Percentiles rank a stretch among this genome's conserved stretches.
phyloP scores from a whole-genome alignment of 2,113 vertebrate species.

The Hoplias malabaricus region DNA sequence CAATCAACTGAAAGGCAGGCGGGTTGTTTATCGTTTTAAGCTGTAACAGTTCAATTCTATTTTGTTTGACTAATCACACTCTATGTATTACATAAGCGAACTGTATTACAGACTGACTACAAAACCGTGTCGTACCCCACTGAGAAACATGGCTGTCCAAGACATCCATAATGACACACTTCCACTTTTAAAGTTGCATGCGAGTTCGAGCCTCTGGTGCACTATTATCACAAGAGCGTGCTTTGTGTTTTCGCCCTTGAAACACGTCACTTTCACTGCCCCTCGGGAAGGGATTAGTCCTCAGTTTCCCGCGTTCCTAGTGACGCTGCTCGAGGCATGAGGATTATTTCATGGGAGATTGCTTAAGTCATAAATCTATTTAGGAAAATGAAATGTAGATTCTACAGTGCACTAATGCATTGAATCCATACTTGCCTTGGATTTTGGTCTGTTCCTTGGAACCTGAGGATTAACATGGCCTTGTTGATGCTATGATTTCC shows the following conservation, averaged over 20 bases:
- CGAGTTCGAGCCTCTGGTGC: neutral
- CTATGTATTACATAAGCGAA: too few species aligned
- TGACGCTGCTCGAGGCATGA: neutral
- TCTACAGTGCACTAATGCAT: neutral
- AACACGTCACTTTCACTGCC: neutral
- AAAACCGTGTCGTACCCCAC: too few species aligned
- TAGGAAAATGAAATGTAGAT: neutral
- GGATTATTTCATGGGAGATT: neutral
- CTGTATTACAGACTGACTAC: too few species aligned
- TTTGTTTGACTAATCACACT: too few species aligned
- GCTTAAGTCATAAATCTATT: neutral
- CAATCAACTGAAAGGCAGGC: too few species aligned
- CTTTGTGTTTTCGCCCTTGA: neutral
- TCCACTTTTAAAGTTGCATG: neutral
- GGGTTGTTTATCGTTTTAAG: too few species aligned
- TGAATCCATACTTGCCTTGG: neutral
- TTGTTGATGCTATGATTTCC: neutral
- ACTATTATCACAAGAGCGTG: neutral
- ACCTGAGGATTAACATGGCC: neutral
- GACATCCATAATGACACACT: neutral
- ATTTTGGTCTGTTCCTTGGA: neutral
- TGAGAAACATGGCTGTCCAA: neutral
- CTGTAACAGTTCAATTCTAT: too few species aligned
- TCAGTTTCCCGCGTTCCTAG: neutral
- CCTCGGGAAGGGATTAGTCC: neutral